Evolutionary conservation across 2,113 vertebrate species (phyloP).

Genomic region (Esox niger): DNA sequence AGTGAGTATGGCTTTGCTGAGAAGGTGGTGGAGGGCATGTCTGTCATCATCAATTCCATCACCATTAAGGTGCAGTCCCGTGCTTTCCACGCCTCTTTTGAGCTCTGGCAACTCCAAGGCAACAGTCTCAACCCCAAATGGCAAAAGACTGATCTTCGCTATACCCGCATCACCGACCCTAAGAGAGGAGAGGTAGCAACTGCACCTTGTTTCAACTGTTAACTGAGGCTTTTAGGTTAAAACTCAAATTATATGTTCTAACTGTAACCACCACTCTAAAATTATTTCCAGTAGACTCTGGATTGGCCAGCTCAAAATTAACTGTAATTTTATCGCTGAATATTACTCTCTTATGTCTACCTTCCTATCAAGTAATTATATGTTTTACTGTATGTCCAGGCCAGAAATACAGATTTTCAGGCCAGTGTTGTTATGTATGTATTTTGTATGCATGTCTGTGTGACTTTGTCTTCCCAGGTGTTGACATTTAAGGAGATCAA

Average conservation of each 20-base stretch:
- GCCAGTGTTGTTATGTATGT: not conserved
- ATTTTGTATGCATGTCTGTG: slow-evolving; percentile 1
- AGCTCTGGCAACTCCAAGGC: slow-evolving; percentile 97
- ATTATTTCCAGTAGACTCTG: no score
- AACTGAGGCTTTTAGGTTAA: no score
- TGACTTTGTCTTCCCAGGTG: slow-evolving; percentile 65
- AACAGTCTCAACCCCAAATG: slow-evolving; percentile 95
- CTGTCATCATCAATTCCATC: slow-evolving; percentile 92
- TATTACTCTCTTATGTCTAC: no score
- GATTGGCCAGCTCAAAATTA: no score
- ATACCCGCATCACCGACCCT: slow-evolving; percentile 90
- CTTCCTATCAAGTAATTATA: not conserved
- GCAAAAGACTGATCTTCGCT: slow-evolving; percentile 90
- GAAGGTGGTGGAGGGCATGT: slow-evolving; percentile 99
- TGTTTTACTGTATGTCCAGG: not conserved
- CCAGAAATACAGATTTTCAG: not conserved
- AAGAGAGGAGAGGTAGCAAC: slow-evolving; percentile 88
- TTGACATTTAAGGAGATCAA: slow-evolving; percentile 89
- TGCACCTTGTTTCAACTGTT: no score
- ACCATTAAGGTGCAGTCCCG: slow-evolving; percentile 94
- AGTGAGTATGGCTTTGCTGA: slow-evolving; percentile 99
- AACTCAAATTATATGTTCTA: no score
- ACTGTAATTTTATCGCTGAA: no score
- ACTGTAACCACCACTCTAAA: no score
- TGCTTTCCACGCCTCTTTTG: slow-evolving; percentile 94